A percentile compares a stretch with the other conserved stretches of the same genome.
These are phyloP conservation scores for Alouatta palliata DNA, from an alignment of 2,113 vertebrate genomes.

Conservation along the genomic window DNA sequence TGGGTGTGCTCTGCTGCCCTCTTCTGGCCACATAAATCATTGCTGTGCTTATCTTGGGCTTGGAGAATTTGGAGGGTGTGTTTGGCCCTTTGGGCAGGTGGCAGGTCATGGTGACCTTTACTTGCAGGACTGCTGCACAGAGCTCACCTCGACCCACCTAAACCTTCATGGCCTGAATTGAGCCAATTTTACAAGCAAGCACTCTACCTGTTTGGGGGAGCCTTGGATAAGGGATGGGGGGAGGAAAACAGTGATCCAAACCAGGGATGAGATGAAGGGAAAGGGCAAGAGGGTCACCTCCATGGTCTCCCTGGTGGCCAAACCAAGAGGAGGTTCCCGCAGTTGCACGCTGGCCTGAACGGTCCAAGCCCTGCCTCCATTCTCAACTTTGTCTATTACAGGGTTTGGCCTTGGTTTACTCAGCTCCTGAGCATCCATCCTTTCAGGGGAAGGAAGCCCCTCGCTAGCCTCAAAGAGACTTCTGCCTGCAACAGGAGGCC, in stretches of 20 bases:
- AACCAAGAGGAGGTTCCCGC: not conserved
- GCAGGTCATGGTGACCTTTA: not conserved
- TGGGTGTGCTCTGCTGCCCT: constrained; percentile 59
- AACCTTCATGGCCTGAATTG: not conserved
- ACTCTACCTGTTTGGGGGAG: not conserved
- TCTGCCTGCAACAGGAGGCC: not conserved
- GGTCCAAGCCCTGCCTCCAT: not conserved
- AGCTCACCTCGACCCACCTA: not conserved
- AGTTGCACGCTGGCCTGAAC: not conserved
- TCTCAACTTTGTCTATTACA: not conserved
- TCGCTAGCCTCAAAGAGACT: not conserved
- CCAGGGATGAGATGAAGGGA: not conserved
- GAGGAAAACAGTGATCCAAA: too few relatives aligned
- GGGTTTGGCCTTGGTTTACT: not conserved
- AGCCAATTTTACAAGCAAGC: not conserved
- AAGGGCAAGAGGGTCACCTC: not conserved
- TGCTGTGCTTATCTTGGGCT: not conserved
- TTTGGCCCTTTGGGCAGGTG: not conserved
- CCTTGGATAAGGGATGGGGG: not conserved
- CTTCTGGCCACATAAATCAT: constrained; percentile 4
- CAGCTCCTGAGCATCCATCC: not conserved
- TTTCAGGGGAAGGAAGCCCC: not conserved
- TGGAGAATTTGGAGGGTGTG: too few relatives aligned
- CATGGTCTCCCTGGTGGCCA: not conserved
- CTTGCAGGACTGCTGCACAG: not conserved